Evolutionary conservation across 2,797 vertebrate genomes (phyloP).

Genomic region (Todus mexicanus): DNA sequence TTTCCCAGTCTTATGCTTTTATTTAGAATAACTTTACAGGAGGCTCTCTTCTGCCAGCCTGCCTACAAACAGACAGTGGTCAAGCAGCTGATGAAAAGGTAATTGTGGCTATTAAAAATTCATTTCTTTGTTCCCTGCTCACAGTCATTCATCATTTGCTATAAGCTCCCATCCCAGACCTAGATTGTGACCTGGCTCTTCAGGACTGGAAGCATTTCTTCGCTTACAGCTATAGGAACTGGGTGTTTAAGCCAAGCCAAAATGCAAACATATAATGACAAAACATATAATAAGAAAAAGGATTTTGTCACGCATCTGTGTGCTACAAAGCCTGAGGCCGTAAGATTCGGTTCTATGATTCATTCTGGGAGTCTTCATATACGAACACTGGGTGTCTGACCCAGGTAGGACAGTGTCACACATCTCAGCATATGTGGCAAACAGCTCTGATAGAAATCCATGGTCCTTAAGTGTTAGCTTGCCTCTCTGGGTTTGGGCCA

Average conservation of each 20-base stretch:
- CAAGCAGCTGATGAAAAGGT: not conserved
- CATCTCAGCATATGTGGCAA: not conserved
- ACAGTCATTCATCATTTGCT: not conserved
- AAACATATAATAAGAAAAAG: not conserved
- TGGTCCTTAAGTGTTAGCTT: rapidly evolving
- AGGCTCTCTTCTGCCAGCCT: not conserved
- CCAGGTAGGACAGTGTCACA: not conserved
- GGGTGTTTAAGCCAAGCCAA: not conserved
- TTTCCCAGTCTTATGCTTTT: not conserved
- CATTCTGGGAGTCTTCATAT: not conserved
- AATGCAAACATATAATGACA: not conserved
- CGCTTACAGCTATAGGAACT: not conserved
- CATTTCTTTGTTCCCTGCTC: not conserved
- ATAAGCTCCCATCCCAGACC: not conserved
- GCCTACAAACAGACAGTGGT: not conserved
- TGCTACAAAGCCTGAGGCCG: not conserved
- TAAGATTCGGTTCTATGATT: not conserved
- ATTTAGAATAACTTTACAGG: not conserved
- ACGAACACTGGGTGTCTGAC: not conserved
- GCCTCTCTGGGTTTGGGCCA: not conserved
- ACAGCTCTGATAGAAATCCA: not conserved
- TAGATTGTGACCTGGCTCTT: not conserved
- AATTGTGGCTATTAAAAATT: not conserved
- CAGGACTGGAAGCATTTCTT: not conserved
- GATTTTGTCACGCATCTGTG: not conserved